Base-by-base conservation (phyloP, 2,797 vertebrate species). In the Odontamblyopus lacepedii region DNA sequence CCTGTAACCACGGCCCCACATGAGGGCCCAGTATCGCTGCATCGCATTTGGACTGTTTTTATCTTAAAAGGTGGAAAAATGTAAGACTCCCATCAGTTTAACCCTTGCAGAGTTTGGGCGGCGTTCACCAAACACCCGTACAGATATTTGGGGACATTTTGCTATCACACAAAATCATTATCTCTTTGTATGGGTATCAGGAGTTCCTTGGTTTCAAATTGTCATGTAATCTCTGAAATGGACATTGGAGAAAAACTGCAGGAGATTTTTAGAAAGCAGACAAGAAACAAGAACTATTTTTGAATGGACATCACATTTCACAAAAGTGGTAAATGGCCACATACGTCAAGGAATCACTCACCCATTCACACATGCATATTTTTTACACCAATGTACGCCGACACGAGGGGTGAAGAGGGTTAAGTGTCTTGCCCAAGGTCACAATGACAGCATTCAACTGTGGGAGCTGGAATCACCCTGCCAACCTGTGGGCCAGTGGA, bases 1-100 rank as follows among this genome's bases (percentile, higher is more conserved):
- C 90, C 90, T 89, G 91, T 89, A 91, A 93, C 91, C 88, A 89
- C 87, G 77, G 83, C 86, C 92, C 91, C 91, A 93, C 92, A 95
- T 94, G 93, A 93, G 93, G 93, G 92, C 90, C 16, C 59, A 75
- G 70, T 93, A 94, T 95, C 94, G 85, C 30, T 71, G 57, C 63
- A 94, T 94, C 93, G 84, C 83, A 85, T 93, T 90, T 90, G 84
- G 89, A 90, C 89, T 88, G 84, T 71, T 77, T 85, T 82, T 76
- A 87, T 86, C 74, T 75, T 64, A 78, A 86, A 89, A 80, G 83
- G 69, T 67, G 81, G 85, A 88, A 91, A 91, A 85, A 91, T 87
- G 80, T 83, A 78, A 84, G 85, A 85, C 88, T 79, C 85, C 3
- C 77, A 87, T 89, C 76, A 82, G 81, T 92, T 91, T 86, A 83